Base-by-base conservation (phyloP, 2,888 invertebrate genomes). In the Troides oblongomaculatus region DNA sequence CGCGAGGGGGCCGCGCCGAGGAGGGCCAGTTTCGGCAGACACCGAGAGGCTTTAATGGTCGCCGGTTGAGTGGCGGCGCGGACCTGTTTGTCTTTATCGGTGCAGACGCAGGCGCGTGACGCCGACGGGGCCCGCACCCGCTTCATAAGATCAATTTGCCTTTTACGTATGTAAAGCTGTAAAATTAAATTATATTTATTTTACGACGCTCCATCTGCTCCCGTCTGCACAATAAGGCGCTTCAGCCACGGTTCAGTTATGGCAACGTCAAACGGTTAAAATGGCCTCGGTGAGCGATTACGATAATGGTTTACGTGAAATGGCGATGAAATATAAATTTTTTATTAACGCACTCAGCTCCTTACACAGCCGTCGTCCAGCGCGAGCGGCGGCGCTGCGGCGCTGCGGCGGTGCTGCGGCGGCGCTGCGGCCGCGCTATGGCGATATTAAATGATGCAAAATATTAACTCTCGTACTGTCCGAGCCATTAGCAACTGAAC, bases 31-130 rank as follows among this genome's bases (percentile, higher is more conserved):
- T 84, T 80, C 81, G 84, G 78, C 21, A 80, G 30, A 78, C 77
- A 80, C 85, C 86, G 84, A 88, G 87, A 87, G 84, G 84, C 84
- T 80, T 83, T 81, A 83, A 86, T 85, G 86, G 82, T 81, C 80
- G 81, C 85, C 84, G 80, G 75, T 84, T 86, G 85, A 83, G 84
- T 84, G 71, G 73, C 73, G 77, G 30, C 78, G 74, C 79, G 70
- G 72, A 71, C 82, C 70, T 75, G 81, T 83, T 84, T 84, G 84
- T 83, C 71, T 70, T 78, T 81, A 80, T 82, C 81, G 78, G 83
- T 80, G 80, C 79, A 79, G 30, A 5, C 30, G 30, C 30, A 30
- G 30, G 77, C 75, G 74, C 71, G 77, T 50, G 50, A 18, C 50
- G 18, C 50, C 50, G 50, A 2, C 12, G 14, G 14, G 12, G 50